These are phyloP conservation scores for Ochotona curzoniae DNA, from an alignment of 2,113 vertebrate genomes.

Conservation along the genomic window DNA sequence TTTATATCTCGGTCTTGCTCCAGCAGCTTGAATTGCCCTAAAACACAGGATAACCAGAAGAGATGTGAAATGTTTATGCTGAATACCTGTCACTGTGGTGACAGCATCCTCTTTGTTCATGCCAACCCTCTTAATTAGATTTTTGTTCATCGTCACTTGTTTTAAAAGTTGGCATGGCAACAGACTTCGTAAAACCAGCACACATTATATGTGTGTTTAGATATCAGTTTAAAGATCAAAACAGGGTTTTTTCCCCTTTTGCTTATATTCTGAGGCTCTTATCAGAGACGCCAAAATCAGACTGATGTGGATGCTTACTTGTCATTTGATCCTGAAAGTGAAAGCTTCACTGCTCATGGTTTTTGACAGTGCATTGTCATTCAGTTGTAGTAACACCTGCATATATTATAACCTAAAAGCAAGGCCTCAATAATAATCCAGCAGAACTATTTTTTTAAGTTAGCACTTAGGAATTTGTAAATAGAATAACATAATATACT, in stretches of 20 bases:
- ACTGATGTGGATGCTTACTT: not conserved
- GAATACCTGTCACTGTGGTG: constrained; percentile 84
- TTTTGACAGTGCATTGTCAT: not conserved
- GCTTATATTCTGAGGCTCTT: not conserved
- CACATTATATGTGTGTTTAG: not conserved
- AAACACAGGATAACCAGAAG: constrained; percentile 85
- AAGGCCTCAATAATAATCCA: not conserved
- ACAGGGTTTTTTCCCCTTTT: constrained; percentile 17
- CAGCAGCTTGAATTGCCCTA: constrained; percentile 99
- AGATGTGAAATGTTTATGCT: constrained; percentile 84
- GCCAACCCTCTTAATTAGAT: constrained; percentile 61
- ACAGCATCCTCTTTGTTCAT: constrained; percentile 74
- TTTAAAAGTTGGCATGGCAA: constrained; percentile 12
- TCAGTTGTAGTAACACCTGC: not conserved
- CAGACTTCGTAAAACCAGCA: constrained; percentile 64
- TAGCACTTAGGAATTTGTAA: not conserved
- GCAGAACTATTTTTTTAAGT: not conserved
- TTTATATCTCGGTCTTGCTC: constrained; percentile 99
- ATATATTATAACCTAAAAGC: constrained; percentile 6
- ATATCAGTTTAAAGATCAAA: constrained; percentile 15
- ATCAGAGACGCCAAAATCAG: not conserved
- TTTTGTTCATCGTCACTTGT: constrained; percentile 57
- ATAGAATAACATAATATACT: not conserved
- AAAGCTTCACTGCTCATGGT: not conserved
- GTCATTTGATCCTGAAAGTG: not conserved